Evolutionary conservation across 1,140 invertebrate genomes (phyloP).

Genomic region (Charaxes varanes): DNA sequence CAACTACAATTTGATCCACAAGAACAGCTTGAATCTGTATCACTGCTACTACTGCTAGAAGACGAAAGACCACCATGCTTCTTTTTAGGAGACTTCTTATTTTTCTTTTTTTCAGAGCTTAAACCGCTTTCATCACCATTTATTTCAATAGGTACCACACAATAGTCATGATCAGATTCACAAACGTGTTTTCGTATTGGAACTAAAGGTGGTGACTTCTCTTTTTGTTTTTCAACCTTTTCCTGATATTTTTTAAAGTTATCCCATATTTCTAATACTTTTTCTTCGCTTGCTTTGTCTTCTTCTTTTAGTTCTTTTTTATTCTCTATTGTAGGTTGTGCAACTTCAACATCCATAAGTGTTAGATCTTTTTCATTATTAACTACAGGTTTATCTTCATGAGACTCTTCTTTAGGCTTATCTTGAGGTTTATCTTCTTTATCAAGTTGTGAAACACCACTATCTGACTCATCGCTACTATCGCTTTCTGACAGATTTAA

Average conservation of each 20-base stretch:
- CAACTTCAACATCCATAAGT: conserved; percentile 10
- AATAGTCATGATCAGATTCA: conserved; percentile 81
- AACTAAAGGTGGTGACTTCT: conserved; percentile 66
- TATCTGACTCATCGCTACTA: conserved; percentile 84
- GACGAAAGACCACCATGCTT: conserved; percentile 69
- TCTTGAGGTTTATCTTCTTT: conserved; percentile 39
- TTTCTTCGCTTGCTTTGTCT: conserved; percentile 58
- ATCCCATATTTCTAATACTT: conserved; percentile 84
- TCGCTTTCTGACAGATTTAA: conserved; percentile 88
- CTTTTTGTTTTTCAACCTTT: conserved; percentile 63
- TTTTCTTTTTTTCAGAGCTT: conserved; percentile 60
- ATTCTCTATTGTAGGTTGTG: conserved; percentile 44
- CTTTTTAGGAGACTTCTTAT: conserved; percentile 59
- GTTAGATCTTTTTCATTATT: conserved; percentile 19
- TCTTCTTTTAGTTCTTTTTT: conserved; percentile 45
- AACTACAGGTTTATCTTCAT: conserved; percentile 49
- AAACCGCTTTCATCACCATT: conserved; percentile 55
- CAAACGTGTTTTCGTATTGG: conserved; percentile 72
- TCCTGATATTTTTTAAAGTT: conserved; percentile 84
- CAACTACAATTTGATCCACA: conserved; percentile 88
- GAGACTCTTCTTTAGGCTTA: conserved; percentile 28
- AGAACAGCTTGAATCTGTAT: conserved; percentile 84
- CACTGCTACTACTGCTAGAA: conserved; percentile 83
- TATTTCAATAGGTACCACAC: conserved; percentile 65
- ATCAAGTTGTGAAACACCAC: conserved; percentile 59